These are phyloP conservation scores for Antrozous pallidus DNA, from an alignment of 2,797 vertebrate genomes.

Conservation along the genomic window DNA sequence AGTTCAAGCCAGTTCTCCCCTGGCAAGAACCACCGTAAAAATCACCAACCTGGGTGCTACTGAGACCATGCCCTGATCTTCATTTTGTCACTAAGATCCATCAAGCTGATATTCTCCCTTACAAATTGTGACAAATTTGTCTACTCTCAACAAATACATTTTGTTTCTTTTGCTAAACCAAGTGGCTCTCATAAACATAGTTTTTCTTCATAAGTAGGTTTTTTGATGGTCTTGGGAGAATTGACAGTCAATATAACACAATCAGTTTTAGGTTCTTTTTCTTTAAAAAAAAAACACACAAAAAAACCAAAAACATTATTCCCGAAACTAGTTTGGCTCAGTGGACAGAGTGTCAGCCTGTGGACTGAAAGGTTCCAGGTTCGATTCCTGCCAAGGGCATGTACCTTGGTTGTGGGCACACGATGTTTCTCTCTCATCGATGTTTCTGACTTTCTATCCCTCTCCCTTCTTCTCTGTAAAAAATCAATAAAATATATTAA, in stretches of 20 bases:
- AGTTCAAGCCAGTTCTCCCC: background rate
- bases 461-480: no score
- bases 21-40: background rate
- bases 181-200: background rate
- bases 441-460: no score
- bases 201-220: background rate
- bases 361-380: no score
- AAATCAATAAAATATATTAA: no score
- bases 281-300: background rate
- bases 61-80: background rate
- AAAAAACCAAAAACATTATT: no score
- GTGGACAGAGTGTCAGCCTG: no score
- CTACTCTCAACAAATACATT: constrained; percentile 33
- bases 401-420: no score
- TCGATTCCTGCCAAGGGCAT: no score
- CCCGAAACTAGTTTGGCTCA: no score
- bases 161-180: constrained; percentile 49
- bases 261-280: background rate
- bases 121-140: background rate
- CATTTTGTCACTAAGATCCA: background rate
- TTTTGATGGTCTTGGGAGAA: background rate
- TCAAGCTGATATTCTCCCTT: background rate
- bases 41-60: background rate
- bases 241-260: background rate
- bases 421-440: no score